Evolutionary conservation across 2,113 vertebrate species (phyloP).

Genomic region (Protobothrops flavoviridis): DNA sequence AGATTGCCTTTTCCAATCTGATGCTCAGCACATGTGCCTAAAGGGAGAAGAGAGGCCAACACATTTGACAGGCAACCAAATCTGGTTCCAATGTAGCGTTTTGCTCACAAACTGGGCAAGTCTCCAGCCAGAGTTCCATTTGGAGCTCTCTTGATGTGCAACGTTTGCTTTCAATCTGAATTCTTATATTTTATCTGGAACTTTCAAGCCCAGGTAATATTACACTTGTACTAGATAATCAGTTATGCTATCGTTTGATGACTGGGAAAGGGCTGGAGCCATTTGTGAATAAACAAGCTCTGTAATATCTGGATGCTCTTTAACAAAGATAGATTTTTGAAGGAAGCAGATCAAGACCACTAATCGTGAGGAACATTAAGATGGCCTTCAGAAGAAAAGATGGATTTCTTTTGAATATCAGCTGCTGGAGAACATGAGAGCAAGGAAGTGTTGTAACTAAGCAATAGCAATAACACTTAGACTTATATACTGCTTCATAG

Average conservation of each 20-base stretch:
- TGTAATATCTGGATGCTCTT: background rate
- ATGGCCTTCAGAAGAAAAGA: background rate
- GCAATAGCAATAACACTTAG: background rate
- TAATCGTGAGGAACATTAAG: background rate
- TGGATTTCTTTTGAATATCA: background rate
- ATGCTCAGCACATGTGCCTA: background rate
- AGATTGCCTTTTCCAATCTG: background rate
- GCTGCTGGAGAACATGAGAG: background rate
- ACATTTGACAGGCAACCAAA: background rate
- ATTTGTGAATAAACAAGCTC: background rate
- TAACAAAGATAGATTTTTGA: background rate
- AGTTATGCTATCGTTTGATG: background rate
- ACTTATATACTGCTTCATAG: background rate
- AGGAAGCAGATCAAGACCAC: background rate
- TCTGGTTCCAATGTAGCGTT: background rate
- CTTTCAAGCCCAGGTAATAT: background rate
- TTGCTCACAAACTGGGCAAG: background rate
- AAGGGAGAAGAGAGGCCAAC: background rate
- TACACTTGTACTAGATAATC: background rate
- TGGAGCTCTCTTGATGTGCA: background rate
- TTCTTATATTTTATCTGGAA: background rate
- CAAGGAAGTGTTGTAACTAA: background rate
- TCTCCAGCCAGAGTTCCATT: background rate
- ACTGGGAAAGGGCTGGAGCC: background rate
- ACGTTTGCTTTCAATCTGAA: background rate